Percentiles rank a stretch among this genome's conserved stretches.
Conservation (phyloP, 2,113 vertebrate species). For the Galbula dea region DNA sequence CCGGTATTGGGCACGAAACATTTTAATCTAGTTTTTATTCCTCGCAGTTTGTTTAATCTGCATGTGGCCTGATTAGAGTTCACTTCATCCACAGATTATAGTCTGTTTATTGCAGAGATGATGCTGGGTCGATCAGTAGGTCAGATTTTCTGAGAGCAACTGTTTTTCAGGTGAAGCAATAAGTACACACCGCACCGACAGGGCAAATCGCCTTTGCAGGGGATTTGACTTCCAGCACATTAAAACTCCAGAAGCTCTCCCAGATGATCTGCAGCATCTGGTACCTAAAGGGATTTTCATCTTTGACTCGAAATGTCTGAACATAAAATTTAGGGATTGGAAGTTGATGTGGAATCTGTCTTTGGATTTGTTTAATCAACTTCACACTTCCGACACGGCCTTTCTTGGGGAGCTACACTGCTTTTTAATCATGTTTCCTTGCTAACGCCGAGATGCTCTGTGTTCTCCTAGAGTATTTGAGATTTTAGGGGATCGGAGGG, state of each 20-base stretch:
- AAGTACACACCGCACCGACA: constrained; percentile 72
- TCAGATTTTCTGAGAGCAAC: constrained; percentile 79
- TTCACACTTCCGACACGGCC: constrained; percentile 62
- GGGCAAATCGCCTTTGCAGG: constrained; percentile 79
- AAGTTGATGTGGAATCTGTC: constrained; percentile 69
- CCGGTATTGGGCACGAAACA: constrained; percentile 78
- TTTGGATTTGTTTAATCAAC: constrained; percentile 76
- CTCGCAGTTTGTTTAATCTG: constrained; percentile 93
- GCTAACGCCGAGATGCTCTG: not conserved
- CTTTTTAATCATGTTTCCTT: constrained; percentile 65
- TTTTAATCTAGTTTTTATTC: constrained; percentile 87
- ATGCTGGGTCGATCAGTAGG: constrained; percentile 76
- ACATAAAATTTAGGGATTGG: constrained; percentile 77
- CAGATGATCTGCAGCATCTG: constrained; percentile 84
- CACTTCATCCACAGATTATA: constrained; percentile 87
- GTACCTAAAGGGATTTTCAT: constrained; percentile 91
- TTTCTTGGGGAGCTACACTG: constrained; percentile 61
- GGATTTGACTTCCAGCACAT: constrained; percentile 82
- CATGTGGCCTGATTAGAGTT: constrained; percentile 93
- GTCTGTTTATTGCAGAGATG: constrained; percentile 83
- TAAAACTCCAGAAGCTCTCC: constrained; percentile 81
- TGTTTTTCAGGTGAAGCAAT: constrained; percentile 87
- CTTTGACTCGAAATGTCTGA: constrained; percentile 81
- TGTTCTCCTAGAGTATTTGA: constrained; percentile 45
- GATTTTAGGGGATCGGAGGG: not conserved